A percentile compares a stretch with the other conserved stretches of the same genome.
Evolutionary conservation across 2,113 vertebrate species (phyloP).

Genomic region (Suncus etruscus): DNA sequence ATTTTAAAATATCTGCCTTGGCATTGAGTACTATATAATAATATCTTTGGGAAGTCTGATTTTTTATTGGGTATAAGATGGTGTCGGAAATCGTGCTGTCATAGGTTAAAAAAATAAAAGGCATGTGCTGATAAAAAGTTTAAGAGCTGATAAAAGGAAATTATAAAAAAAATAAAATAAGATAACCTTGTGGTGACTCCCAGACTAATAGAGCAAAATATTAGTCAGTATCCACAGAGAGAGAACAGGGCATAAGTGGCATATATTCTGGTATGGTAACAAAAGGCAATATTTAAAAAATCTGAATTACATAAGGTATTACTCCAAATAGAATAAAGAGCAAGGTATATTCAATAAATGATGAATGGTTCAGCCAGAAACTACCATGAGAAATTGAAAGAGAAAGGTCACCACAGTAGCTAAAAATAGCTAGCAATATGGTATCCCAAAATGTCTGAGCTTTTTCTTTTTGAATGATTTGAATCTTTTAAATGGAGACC

Average conservation of each 20-base stretch:
- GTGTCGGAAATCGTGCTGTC: background rate
- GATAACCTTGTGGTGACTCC: background rate
- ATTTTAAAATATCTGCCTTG: background rate
- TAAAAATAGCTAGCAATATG: background rate
- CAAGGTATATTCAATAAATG: background rate
- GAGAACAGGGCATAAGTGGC: background rate
- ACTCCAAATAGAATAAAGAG: background rate
- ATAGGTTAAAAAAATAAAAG: background rate
- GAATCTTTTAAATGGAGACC: background rate
- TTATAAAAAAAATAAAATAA: slow-evolving; percentile 5
- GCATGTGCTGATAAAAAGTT: background rate
- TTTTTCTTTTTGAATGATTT: no score
- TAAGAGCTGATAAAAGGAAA: background rate
- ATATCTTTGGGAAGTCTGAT: slow-evolving; percentile 7
- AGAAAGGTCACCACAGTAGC: background rate
- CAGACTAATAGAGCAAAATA: background rate
- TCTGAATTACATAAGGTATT: background rate
- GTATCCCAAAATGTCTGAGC: background rate
- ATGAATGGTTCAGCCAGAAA: background rate
- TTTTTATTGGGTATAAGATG: slow-evolving; percentile 29
- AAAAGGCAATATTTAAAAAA: slow-evolving; percentile 40
- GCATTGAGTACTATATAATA: background rate
- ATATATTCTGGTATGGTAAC: slow-evolving; percentile 26
- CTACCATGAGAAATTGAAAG: background rate
- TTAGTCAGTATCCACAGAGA: background rate